Base-by-base conservation (phyloP, 2,888 invertebrate genomes). In the Xylocampa areola region DNA sequence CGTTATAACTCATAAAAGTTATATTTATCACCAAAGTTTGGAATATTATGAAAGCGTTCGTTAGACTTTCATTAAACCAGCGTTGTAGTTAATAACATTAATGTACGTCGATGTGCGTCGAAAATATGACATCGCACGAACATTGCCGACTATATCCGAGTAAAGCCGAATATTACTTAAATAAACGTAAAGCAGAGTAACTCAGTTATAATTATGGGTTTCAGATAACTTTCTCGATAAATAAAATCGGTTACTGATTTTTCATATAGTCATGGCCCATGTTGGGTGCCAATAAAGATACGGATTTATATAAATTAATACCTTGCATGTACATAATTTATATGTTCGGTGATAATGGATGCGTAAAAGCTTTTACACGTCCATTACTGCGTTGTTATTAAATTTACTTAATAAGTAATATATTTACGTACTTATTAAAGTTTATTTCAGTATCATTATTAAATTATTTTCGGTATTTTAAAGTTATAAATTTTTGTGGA, bases 21-120 rank as follows among this genome's bases (percentile, higher is more conserved):
- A 39, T 53, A 66, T 66, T 64, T 48, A 64, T 43, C 23, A 53
- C 54, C 47, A 44, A 48, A 68, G 32, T 68, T 62, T 10, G 23
- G 33, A 62, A 62, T 48, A n/a, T n/a, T n/a, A 62, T 57, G 57
- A 57, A 62, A 48, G 57, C 32, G 40, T 67, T 51, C 48, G 43
- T 62, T 51, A 68, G 53, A 48, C 29, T 37, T 63, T 66, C 63
- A 66, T 68, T 57, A 66, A 66, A 57, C 27, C 39, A 36, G 33
- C 11, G 44, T 40, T 44, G 47, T 51, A 29, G 62, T 37, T 62
- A 55, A 55, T 50, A 53, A 64, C 52, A 66, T 62, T 52, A 52
- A 52, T 29, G 40, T 21, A 44, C 32, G 25, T 25, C 19, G 32
- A 37, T 68, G 29, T 57, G 35, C 27, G 41, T 11, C 8, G 29